Conservation (phyloP, 2,888 invertebrate species). For the Agelastica alni region DNA sequence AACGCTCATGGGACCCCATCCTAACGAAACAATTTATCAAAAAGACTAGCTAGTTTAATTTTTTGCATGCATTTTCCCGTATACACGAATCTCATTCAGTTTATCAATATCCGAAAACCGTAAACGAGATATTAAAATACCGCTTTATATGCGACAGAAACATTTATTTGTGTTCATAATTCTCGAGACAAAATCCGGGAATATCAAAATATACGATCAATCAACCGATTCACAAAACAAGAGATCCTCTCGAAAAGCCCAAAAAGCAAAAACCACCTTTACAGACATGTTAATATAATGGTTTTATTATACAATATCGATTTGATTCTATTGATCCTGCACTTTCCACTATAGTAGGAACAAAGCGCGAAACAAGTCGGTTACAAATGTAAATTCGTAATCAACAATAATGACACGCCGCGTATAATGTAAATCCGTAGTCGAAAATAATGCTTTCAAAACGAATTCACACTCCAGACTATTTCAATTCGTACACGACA, state of each 20-base stretch:
- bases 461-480: neutral
- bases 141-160: too few relatives aligned
- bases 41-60: too few relatives aligned
- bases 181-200: too few relatives aligned
- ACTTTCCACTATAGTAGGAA: conserved; percentile 21
- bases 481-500: neutral
- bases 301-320: conserved; percentile 38
- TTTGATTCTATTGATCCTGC: conserved; percentile 34
- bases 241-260: conserved; percentile 12
- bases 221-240: conserved; percentile 1
- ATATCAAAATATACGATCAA: conserved; percentile 13
- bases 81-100: too few relatives aligned
- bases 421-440: neutral
- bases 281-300: conserved; percentile 35
- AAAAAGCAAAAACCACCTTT: conserved; percentile 26
- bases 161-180: too few relatives aligned
- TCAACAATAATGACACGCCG: conserved; percentile 5
- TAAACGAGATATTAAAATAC: too few relatives aligned
- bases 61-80: too few relatives aligned
- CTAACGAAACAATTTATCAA: too few relatives aligned
- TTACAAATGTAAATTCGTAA: conserved; percentile 18
- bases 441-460: neutral
- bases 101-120: too few relatives aligned
- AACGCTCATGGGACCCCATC: too few relatives aligned
- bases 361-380: conserved; percentile 22